Base-by-base conservation (phyloP, 2,888 invertebrate species). In the Acrocyrtus sp. region DNA sequence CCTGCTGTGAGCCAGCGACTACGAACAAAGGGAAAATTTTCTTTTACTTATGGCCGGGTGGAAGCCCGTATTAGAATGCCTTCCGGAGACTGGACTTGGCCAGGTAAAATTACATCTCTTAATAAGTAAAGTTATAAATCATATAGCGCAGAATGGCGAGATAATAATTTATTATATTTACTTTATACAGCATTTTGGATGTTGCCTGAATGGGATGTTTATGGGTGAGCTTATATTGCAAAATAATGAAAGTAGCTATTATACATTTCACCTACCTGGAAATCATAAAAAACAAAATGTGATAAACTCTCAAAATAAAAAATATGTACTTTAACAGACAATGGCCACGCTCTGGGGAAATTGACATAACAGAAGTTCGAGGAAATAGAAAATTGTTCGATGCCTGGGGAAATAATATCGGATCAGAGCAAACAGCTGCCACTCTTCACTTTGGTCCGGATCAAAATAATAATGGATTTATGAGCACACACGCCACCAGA, bases 361-460 rank as follows among this genome's bases (percentile, higher is more conserved):
- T 75, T 60, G 75, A 75, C 21, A 62, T 75, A 15, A 41, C 54
- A 0, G 89, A 89, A 80, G 85, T 88, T 0, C 87, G 88, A 27
- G 93, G 93, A 17, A 92, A 92, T 83, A 82, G 85, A 24, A 83
- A 87, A 6, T 78, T 83, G 84, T 83, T 74, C 62, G 24, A 54
- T 21, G 24, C 69, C 10, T 58, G 75, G 50, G 77, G 78, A 19
- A 82, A 83, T 1, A 85, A 89, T 81, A 88, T 90, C 76, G 90
- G 90, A 3, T 85, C 85, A 1, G 87, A 89, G 79, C 87, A 88
- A 82, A 86, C 86, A 22, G 85, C 83, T 4, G 87, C 88, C 2
- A 91, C 91, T 0, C 84, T 92, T 24, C 91, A 91, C 83, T 92
- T 87, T 83, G 91, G 91, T 3, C 90, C 90, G 3, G 87, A 86